Conservation (phyloP, 2,113 vertebrate genomes). For the Aythya baeri region DNA sequence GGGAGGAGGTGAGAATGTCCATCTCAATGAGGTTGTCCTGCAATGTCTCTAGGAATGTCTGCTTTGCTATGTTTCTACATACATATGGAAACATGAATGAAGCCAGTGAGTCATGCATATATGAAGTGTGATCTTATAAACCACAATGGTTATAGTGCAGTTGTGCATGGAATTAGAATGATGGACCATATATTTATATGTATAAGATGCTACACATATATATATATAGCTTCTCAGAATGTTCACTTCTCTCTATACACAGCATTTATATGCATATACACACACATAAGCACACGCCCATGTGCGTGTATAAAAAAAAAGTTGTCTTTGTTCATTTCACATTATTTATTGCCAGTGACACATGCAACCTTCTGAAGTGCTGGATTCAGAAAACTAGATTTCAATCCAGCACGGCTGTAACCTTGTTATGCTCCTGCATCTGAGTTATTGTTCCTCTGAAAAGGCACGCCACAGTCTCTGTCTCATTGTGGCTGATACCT, state of each 20-base stretch:
- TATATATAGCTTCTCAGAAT: slow-evolving; percentile 60
- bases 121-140: slow-evolving; percentile 80
- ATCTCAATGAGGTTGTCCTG: slow-evolving; percentile 99
- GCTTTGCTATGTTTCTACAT: slow-evolving; percentile 99
- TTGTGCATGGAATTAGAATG: slow-evolving; percentile 73
- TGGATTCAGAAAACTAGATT: not conserved
- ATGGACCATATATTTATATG: slow-evolving; percentile 69
- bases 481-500: not conserved
- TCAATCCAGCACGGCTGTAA: not conserved
- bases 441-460: not conserved
- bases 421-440: not conserved
- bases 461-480: not conserved
- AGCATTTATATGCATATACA: slow-evolving; percentile 35
- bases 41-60: slow-evolving; percentile 99
- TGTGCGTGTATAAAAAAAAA: slow-evolving; percentile 5
- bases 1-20: slow-evolving; percentile 96
- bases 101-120: slow-evolving; percentile 93
- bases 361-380: not conserved
- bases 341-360: not conserved
- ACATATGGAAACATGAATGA: slow-evolving; percentile 98
- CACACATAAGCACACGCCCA: not conserved
- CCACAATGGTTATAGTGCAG: slow-evolving; percentile 73
- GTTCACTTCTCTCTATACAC: slow-evolving; percentile 27
- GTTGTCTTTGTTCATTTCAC: not conserved
- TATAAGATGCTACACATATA: slow-evolving; percentile 66